Evolutionary conservation across 2,113 vertebrate species (phyloP).

Genomic region (Grammomys surdaster): DNA sequence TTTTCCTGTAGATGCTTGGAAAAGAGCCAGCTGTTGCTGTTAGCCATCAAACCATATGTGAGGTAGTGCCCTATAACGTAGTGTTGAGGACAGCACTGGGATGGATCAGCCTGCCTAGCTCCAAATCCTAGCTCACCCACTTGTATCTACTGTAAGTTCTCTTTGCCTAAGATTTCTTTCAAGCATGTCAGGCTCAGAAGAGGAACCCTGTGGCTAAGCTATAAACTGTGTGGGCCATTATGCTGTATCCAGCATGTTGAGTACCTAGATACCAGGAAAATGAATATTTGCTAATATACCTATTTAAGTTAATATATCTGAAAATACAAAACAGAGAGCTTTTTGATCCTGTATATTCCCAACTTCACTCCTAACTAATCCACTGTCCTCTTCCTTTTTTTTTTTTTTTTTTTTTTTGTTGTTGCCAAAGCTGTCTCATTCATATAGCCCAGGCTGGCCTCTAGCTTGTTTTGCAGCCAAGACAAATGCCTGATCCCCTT

Average conservation of each 20-base stretch:
- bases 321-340: not conserved
- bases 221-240: not conserved
- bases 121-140: no score
- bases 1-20: conserved; percentile 8
- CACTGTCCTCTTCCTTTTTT: not conserved
- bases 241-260: not conserved
- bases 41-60: not conserved
- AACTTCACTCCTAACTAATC: not conserved
- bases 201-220: not conserved
- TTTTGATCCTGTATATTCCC: not conserved
- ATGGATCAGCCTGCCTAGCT: not conserved
- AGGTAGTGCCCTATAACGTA: not conserved
- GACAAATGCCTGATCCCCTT: not conserved
- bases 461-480: not conserved
- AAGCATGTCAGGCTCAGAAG: not conserved
- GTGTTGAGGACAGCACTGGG: not conserved
- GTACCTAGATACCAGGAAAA: not conserved
- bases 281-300: not conserved
- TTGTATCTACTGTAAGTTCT: not conserved
- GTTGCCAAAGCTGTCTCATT: not conserved
- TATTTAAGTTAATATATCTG: not conserved
- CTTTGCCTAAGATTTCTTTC: not conserved
- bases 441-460: not conserved
- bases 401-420: not conserved
- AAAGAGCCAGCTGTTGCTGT: not conserved